These are phyloP conservation scores for Drosophila sp. DNA, from an alignment of 1,140 invertebrate species.

Conservation along the genomic window DNA sequence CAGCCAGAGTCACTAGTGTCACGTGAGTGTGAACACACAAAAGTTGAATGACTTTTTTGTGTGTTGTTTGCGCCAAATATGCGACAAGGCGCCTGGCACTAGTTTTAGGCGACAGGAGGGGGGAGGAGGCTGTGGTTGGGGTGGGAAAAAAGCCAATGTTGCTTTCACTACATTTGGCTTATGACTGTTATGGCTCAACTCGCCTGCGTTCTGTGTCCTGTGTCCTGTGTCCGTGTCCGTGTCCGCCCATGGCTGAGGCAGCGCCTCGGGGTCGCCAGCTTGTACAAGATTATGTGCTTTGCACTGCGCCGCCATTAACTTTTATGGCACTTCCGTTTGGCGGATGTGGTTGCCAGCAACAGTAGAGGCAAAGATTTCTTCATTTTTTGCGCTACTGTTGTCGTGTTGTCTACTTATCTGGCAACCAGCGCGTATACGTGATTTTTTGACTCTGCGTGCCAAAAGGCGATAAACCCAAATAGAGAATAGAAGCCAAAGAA, in stretches of 20 bases:
- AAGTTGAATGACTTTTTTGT: conserved; percentile 79
- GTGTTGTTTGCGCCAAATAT: conserved; percentile 47
- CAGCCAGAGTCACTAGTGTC: background rate
- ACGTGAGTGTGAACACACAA: conserved; percentile 42
- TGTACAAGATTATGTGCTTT: conserved; percentile 81
- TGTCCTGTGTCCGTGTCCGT: conserved; percentile 10
- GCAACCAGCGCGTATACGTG: conserved; percentile 73
- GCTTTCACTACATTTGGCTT: conserved; percentile 70
- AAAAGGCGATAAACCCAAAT: conserved; percentile 58
- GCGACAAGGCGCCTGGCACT: conserved; percentile 26
- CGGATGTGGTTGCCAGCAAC: conserved; percentile 65
- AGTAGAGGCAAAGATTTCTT: background rate
- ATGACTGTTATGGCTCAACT: conserved; percentile 46
- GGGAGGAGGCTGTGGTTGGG: conserved; percentile 7
- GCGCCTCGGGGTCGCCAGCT: conserved; percentile 62
- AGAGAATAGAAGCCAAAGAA: conserved; percentile 6
- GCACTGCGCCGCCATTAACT: conserved; percentile 77
- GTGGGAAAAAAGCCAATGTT: conserved; percentile 47
- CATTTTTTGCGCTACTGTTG: background rate
- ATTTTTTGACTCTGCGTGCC: conserved; percentile 70
- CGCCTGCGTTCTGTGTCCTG: background rate
- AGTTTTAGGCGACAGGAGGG: conserved; percentile 4
- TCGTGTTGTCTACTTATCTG: conserved; percentile 57
- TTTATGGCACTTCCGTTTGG: conserved; percentile 82
- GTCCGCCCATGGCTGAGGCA: conserved; percentile 33